These are phyloP conservation scores for Micromesistius poutassou DNA, from an alignment of 2,797 vertebrate species.

Conservation along the genomic window DNA sequence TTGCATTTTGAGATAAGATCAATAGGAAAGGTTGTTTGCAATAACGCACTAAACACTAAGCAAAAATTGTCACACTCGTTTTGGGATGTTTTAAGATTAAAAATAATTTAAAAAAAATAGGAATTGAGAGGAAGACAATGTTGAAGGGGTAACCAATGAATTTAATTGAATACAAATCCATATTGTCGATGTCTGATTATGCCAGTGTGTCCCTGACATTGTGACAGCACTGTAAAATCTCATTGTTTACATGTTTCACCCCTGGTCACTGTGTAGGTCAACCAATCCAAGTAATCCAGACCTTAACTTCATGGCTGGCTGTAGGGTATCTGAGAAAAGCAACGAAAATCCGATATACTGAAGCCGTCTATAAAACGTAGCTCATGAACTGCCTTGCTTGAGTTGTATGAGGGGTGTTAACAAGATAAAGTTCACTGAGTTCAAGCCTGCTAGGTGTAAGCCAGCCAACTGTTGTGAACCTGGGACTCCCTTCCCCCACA, in stretches of 20 bases:
- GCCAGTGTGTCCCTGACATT: background rate
- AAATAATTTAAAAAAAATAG: too few relatives aligned
- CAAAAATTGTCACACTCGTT: background rate
- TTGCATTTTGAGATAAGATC: too few relatives aligned
- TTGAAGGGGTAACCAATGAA: background rate
- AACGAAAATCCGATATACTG: too few relatives aligned
- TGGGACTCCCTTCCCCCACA: slow-evolving; percentile 73
- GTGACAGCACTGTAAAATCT: slow-evolving; percentile 19
- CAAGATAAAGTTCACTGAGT: slow-evolving; percentile 66
- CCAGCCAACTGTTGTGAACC: slow-evolving; percentile 69
- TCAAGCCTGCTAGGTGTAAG: slow-evolving; percentile 65
- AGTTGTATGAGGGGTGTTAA: slow-evolving; percentile 20
- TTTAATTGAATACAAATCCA: background rate
- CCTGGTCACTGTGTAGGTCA: slow-evolving; percentile 44
- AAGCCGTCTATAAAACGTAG: too few relatives aligned
- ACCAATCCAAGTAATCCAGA: slow-evolving; percentile 9
- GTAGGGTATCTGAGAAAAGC: too few relatives aligned
- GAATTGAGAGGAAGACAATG: background rate
- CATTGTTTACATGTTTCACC: slow-evolving; percentile 62
- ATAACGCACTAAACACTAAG: background rate
- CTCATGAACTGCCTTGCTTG: fast-evolving
- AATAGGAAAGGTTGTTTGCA: too few relatives aligned
- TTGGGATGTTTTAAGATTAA: background rate
- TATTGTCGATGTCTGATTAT: background rate
- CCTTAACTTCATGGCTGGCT: too few relatives aligned